A percentile compares a stretch with the other conserved stretches of the same genome.
Evolutionary conservation across 1,140 invertebrate species (phyloP).

Genomic region (Apis dorsata): DNA sequence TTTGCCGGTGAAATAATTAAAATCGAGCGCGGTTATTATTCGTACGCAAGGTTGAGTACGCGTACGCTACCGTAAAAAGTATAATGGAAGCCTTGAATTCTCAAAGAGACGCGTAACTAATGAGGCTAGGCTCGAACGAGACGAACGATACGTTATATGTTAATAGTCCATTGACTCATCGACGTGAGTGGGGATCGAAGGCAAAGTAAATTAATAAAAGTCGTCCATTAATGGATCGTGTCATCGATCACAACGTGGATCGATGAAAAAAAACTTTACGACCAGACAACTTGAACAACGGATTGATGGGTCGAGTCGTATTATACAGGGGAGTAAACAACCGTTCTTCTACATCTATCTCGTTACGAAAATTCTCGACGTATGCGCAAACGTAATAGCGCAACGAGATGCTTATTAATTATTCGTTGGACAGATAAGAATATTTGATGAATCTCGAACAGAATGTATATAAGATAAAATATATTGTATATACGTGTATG

Average conservation of each 20-base stretch:
- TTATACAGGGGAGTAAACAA: too few species aligned
- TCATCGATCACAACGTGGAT: neutral
- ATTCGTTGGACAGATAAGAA: too few species aligned
- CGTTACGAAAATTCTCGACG: too few species aligned
- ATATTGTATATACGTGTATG: too few species aligned
- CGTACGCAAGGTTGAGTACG: neutral
- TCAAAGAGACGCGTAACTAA: neutral
- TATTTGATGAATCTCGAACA: too few species aligned
- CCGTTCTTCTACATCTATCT: too few species aligned
- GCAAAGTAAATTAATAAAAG: neutral
- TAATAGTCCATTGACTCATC: neutral
- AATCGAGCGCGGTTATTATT: neutral
- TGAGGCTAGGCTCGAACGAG: too few species aligned
- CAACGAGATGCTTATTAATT: too few species aligned
- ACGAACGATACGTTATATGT: neutral
- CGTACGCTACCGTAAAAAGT: neutral
- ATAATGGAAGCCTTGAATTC: neutral
- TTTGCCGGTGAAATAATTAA: conserved; percentile 3
- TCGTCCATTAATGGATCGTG: neutral
- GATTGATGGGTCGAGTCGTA: neutral
- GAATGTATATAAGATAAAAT: too few species aligned
- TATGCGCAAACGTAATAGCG: too few species aligned
- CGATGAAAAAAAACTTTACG: too few species aligned
- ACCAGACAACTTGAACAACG: neutral
- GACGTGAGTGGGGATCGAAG: neutral